These are phyloP conservation scores for Cryptotis parvus DNA, from an alignment of 2,113 vertebrate species.

Conservation along the genomic window DNA sequence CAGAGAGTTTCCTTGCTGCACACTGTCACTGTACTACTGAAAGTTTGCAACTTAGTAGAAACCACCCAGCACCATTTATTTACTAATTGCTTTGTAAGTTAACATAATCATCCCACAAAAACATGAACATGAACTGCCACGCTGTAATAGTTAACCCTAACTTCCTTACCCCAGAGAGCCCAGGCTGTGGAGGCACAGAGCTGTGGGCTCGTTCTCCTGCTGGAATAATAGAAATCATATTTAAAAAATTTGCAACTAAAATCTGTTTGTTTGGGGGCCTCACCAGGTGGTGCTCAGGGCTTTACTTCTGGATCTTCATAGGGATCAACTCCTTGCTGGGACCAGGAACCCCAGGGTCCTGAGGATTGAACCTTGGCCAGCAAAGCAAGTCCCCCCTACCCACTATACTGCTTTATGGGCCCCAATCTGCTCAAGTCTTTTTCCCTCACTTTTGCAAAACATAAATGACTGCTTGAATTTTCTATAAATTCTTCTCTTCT, in stretches of 20 bases:
- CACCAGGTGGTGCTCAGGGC: too few relatives aligned
- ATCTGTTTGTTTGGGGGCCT: not conserved
- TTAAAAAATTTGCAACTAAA: slow-evolving; percentile 24
- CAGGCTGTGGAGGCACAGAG: too few relatives aligned
- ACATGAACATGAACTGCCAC: too few relatives aligned
- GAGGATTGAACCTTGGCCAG: too few relatives aligned
- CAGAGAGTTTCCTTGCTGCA: not conserved
- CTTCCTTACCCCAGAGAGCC: not conserved
- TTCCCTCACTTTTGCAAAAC: not conserved
- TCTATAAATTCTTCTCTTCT: slow-evolving; percentile 14
- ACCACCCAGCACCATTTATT: not conserved
- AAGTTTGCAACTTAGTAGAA: not conserved
- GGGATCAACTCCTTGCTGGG: too few relatives aligned
- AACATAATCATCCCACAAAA: not conserved
- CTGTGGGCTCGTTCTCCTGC: not conserved
- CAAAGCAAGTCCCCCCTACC: too few relatives aligned
- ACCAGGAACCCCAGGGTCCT: too few relatives aligned
- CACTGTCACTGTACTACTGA: not conserved
- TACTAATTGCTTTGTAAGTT: slow-evolving; percentile 1
- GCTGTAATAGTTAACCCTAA: not conserved
- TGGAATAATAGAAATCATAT: not conserved
- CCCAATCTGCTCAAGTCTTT: not conserved
- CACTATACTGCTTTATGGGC: too few relatives aligned
- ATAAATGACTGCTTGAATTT: not conserved
- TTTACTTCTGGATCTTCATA: too few relatives aligned